Percentiles rank a stretch among this genome's conserved stretches.
Conservation (phyloP, 1,140 invertebrate genomes). For the Leptopilina boulardi region DNA sequence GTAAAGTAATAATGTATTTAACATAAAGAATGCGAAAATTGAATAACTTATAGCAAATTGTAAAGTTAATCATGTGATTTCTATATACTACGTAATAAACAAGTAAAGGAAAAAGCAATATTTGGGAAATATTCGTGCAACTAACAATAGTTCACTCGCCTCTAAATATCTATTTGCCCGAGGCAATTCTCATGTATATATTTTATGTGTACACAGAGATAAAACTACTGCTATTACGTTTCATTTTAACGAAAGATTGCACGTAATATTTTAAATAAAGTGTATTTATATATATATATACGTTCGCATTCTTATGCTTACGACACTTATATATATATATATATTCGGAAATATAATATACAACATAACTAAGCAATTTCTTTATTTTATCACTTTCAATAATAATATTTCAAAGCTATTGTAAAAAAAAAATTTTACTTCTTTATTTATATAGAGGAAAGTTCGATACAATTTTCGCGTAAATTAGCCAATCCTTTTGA, state of each 20-base stretch:
- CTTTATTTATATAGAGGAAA: background rate
- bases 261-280: constrained; percentile 12
- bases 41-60: no score
- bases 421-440: background rate
- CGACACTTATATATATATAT: no score
- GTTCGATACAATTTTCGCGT: background rate
- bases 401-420: background rate
- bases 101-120: no score
- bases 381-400: constrained; percentile 8
- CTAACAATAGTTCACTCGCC: no score
- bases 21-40: no score
- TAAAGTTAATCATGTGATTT: no score
- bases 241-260: constrained; percentile 17
- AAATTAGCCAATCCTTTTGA: background rate
- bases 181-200: no score
- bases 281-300: background rate
- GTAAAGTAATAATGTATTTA: no score
- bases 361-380: background rate
- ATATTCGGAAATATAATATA: background rate
- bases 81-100: no score
- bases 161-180: no score
- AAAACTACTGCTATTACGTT: constrained; percentile 11
- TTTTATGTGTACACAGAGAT: background rate
- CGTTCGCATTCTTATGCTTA: background rate
- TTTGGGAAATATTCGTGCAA: no score